Conservation (phyloP, 2,797 vertebrate species). For the Tadarida brasiliensis region DNA sequence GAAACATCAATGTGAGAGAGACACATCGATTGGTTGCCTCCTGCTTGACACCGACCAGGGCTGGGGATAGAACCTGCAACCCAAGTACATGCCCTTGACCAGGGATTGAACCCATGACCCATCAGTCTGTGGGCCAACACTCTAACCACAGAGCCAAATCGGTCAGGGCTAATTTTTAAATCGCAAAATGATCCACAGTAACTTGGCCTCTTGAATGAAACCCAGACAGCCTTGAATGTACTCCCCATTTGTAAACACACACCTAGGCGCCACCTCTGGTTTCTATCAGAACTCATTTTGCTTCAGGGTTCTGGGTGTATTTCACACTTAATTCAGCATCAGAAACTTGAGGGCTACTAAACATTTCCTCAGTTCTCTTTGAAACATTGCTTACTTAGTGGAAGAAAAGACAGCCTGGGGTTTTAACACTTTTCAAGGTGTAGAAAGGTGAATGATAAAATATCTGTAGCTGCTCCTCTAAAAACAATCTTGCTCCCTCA, state of each 20-base stretch:
- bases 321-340: neutral
- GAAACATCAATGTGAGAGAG: no score
- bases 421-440: neutral
- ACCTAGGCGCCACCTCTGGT: neutral
- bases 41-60: no score
- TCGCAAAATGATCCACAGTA: neutral
- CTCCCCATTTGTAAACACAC: neutral
- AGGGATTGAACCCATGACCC: no score
- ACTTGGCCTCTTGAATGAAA: neutral
- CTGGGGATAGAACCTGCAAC: no score
- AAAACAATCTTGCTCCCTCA: neutral
- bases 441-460: neutral
- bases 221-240: neutral
- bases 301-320: neutral
- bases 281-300: neutral
- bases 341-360: neutral
- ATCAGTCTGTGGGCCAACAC: no score
- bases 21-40: no score
- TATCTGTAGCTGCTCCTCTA: neutral
- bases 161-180: neutral
- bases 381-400: neutral
- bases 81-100: no score
- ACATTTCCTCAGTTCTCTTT: conserved; percentile 14
- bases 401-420: neutral
- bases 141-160: no score